phyloP scores from a whole-genome alignment of 2,797 vertebrate genomes.

The Sebastes steindachneri region DNA sequence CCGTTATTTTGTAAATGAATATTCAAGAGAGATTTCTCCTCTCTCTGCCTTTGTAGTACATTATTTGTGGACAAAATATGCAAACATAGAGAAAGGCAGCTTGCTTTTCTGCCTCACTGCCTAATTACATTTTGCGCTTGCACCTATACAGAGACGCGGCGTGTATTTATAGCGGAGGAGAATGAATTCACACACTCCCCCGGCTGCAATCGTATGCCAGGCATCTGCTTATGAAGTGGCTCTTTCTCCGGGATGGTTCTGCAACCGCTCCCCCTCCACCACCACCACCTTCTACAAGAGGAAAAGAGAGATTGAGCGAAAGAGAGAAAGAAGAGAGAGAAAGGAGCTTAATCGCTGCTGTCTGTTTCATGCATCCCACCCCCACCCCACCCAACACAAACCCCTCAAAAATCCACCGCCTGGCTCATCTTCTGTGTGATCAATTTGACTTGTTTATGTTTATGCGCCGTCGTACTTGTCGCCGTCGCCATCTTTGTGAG shows the following conservation, averaged over 20 bases:
- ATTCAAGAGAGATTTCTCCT: conserved; percentile 68
- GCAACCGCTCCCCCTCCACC: neutral
- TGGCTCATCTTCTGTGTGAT: conserved; percentile 69
- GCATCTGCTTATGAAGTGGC: conserved; percentile 79
- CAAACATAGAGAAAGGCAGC: conserved; percentile 71
- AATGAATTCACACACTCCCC: conserved; percentile 74
- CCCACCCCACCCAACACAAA: neutral
- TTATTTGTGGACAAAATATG: conserved; percentile 79
- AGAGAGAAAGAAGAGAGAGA: conserved; percentile 43
- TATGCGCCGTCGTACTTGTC: conserved; percentile 50
- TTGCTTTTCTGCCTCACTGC: conserved; percentile 66
- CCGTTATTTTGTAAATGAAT: conserved; percentile 82
- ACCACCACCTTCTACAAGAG: conserved; percentile 13
- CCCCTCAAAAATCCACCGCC: conserved; percentile 11
- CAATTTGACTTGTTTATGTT: conserved; percentile 78
- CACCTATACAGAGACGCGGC: conserved; percentile 67
- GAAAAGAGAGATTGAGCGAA: conserved; percentile 40
- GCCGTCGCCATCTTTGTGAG: conserved; percentile 66
- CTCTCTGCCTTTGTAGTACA: conserved; percentile 68
- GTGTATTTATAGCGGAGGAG: conserved; percentile 73
- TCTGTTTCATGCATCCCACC: conserved; percentile 24
- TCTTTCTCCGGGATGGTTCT: conserved; percentile 65
- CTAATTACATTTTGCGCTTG: conserved; percentile 77
- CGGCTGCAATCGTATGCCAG: conserved; percentile 69
- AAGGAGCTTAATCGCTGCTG: conserved; percentile 63